Conservation (phyloP, 2,888 invertebrate genomes). For the Axea sp. region DNA sequence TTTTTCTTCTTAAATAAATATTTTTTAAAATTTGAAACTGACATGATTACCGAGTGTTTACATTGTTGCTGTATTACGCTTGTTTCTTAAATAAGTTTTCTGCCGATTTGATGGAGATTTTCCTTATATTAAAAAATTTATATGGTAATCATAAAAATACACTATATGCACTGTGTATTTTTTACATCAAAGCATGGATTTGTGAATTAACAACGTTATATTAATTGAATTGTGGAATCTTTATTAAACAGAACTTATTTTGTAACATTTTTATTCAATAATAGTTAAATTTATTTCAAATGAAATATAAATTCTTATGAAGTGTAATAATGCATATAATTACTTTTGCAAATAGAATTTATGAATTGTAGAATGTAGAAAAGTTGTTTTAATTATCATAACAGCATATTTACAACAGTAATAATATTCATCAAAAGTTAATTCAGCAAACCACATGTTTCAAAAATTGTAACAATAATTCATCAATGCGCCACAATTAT, state of each 20-base stretch:
- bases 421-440: neutral
- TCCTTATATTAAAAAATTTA: constrained; percentile 9
- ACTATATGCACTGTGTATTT: constrained; percentile 17
- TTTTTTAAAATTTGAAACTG: neutral
- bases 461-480: constrained; percentile 6
- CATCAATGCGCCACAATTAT: constrained; percentile 8
- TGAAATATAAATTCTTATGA: no score
- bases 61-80: constrained; percentile 25
- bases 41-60: constrained; percentile 25
- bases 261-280: no score
- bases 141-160: constrained; percentile 30
- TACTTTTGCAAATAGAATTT: no score
- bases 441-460: constrained; percentile 23
- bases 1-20: neutral
- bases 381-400: no score
- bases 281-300: no score
- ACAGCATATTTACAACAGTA: neutral
- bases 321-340: no score
- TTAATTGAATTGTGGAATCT: neutral
- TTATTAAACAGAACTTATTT: no score
- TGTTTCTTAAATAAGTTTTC: constrained; percentile 17
- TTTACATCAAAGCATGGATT: constrained; percentile 12
- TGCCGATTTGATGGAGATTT: constrained; percentile 51
- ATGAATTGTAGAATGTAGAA: no score
- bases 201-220: constrained; percentile 5